Evolutionary conservation across 2,888 invertebrate species (phyloP).

Genomic region (Aspidiotus destructor): DNA sequence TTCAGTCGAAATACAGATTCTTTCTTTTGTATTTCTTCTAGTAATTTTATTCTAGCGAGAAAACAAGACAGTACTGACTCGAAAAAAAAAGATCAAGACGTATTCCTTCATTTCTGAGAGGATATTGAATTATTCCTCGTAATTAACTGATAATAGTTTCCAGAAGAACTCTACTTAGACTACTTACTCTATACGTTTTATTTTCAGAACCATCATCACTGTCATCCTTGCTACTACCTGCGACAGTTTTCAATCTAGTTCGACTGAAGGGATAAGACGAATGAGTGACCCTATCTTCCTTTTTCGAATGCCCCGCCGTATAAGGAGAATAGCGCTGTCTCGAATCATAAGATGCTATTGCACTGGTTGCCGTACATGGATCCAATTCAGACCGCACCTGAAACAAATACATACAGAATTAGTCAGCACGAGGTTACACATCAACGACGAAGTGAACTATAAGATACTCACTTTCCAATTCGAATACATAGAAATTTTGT

Average conservation of each 20-base stretch:
- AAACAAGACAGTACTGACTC: too few species aligned
- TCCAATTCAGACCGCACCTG: slow-evolving; percentile 58
- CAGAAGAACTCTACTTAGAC: background rate
- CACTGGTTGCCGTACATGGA: slow-evolving; percentile 56
- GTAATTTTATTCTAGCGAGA: too few species aligned
- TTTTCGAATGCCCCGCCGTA: slow-evolving; percentile 52
- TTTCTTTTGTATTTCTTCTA: too few species aligned
- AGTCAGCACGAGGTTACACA: background rate
- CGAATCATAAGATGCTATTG: slow-evolving; percentile 62
- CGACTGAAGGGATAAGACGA: slow-evolving; percentile 52
- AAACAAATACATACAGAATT: slow-evolving; percentile 36
- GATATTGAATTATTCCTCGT: too few species aligned
- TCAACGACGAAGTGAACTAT: background rate
- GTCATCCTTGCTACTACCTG: slow-evolving; percentile 36
- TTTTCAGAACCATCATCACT: background rate
- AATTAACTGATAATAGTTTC: background rate
- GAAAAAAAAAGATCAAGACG: too few species aligned
- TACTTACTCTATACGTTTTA: background rate
- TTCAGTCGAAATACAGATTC: too few species aligned
- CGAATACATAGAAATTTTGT: slow-evolving; percentile 91
- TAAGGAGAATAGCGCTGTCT: slow-evolving; percentile 58
- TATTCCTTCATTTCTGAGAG: too few species aligned
- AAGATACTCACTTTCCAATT: slow-evolving; percentile 67
- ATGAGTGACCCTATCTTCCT: slow-evolving; percentile 55
- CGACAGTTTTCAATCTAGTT: slow-evolving; percentile 28